Base-by-base conservation (phyloP, 2,797 vertebrate species). In the Phataginus tricuspis region DNA sequence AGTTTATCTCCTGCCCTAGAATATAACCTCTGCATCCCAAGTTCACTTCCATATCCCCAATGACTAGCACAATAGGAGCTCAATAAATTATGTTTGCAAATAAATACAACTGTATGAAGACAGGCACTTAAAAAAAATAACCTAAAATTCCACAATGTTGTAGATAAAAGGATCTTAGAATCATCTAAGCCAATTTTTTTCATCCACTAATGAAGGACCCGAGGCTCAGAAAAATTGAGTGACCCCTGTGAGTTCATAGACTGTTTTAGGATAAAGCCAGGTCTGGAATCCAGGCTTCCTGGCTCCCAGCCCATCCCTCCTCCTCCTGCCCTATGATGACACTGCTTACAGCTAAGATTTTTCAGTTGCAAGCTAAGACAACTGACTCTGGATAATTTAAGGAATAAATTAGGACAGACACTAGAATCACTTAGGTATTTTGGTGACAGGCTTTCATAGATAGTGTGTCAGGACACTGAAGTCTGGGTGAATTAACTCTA, bases 281-380 rank as follows among this genome's bases (percentile, higher is more conserved):
- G 14, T 53, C 37, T 83, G 34, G 11, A 63, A 51, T 34, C 66
- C 37, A 86, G 39, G 4, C 10, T 21, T 51, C 27, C 45, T 19
- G 13, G 71, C 25, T n/a, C 42, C 4, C 19, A 23, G 37, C 45
- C 72, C 9, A 14, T 72, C 13, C 5, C 11, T 74, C 53, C 29
- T 45, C 64, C 15, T 88, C 59, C 34, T 49, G 63, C 91, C 74
- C 42, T 69, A 2, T 61, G 18, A 34, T 42, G 31, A 94, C 27
- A 86, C 69, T 45, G 45, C 45, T 45, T 12, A 45, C 45, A 45
- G 45, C 34, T 91, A 59, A 23, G 19, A 1, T 55, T 87, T 66
- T 94, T 84, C n/a, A 82, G 13, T 29, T 64, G 19, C n/a, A 91
- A 87, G 23, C 8, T 85, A 91, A 82, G 63, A 37, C 95, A 86